Evolutionary conservation across 2,888 invertebrate genomes (phyloP), one percentile per base, ranked within the genome.

Genomic region (Eupithecia tripunctaria): DNA sequence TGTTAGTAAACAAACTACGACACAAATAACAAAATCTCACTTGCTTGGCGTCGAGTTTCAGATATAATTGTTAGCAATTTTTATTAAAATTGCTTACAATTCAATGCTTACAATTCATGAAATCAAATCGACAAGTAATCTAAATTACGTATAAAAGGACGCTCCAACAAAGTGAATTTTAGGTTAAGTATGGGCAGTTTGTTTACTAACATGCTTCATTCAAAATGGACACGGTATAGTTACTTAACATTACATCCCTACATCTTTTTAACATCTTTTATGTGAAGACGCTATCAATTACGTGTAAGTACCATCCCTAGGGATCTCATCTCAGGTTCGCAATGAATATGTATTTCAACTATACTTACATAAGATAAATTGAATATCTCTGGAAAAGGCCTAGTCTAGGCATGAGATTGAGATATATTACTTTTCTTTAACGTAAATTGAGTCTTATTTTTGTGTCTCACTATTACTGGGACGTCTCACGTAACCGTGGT

Each of bases 331-430:
- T 56, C 56, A 25, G 21, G 25, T 25, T 25, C 25, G 25, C 56
- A 56, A 21, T 14, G 56, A 56, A 56, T n/a, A n/a, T 25, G 10
- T 51, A 51, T 56, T 56, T 56, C 56, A 25, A 56, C 56, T 56
- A 56, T 25, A 25, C 47, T 10, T 21, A 29, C 36, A 1, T 36
- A 21, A 51, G 12, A 51, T 18, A 51, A 51, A 51, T 51, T 51
- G 51, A 25, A 56, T 56, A 56, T 56, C 21, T 56, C 8, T 56
- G 25, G 1, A 21, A 21, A 51, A 56, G 56, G 56, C 21, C 21
- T 56, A 25, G 21, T 56, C 12, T 51, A 51, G 21, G 51, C 21
- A 12, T 21, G 12, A 51, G 2, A 21, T 51, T 21, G 21, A 51
- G 21, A 25, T 51, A 51, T 47, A 51, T 51, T 51, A 51, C 51